phyloP scores from a whole-genome alignment of 2,113 vertebrate species.

The Ameiurus melas region DNA sequence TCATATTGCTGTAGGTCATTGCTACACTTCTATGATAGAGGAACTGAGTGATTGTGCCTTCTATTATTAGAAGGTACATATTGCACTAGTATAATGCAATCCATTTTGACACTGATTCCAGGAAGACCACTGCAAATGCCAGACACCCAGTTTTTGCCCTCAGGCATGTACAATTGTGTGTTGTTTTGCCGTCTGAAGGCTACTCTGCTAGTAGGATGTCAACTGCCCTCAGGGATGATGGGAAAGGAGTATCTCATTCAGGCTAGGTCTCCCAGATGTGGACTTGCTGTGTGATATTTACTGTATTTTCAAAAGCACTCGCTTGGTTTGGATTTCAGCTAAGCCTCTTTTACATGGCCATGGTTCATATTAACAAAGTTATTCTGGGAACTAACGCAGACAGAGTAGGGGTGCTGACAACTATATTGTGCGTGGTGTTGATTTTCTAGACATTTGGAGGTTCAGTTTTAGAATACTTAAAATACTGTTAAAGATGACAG shows the following conservation, averaged over 20 bases:
- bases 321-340: constrained; percentile 35
- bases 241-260: constrained; percentile 1
- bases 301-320: constrained; percentile 37
- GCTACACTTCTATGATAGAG: background rate
- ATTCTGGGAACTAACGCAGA: constrained; percentile 56
- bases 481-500: constrained; percentile 32
- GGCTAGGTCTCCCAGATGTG: constrained; percentile 35
- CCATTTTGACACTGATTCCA: constrained; percentile 22
- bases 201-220: background rate
- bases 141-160: constrained; percentile 3
- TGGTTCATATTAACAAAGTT: constrained; percentile 34
- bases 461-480: background rate
- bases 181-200: background rate
- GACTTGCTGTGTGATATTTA: constrained; percentile 36
- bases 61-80: constrained; percentile 30
- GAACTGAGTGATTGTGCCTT: background rate
- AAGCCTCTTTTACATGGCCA: constrained; percentile 34
- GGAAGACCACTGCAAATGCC: constrained; percentile 23
- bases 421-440: constrained; percentile 41
- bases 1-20: constrained; percentile 11
- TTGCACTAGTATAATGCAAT: constrained; percentile 28
- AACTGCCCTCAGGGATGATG: background rate
- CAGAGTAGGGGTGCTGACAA: constrained; percentile 56
- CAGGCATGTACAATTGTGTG: constrained; percentile 1
- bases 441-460: background rate